These are phyloP conservation scores for Periophthalmus magnuspinnatus DNA, from an alignment of 2,797 vertebrate species.

Conservation along the genomic window DNA sequence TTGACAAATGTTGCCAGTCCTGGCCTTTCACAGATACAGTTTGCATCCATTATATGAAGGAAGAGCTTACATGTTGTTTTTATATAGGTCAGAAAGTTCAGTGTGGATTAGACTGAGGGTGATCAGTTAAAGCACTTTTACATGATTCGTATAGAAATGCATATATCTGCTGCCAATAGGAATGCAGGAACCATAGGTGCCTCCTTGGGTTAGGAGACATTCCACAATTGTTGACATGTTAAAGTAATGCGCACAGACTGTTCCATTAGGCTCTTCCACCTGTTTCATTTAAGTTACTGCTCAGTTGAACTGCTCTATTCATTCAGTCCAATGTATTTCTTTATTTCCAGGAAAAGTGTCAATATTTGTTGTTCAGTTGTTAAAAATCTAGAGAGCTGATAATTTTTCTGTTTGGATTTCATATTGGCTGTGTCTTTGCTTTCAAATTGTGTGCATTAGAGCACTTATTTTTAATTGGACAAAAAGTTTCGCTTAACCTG, in stretches of 20 bases:
- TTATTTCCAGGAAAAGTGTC: constrained; percentile 20
- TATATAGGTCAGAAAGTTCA: constrained; percentile 45
- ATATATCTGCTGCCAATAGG: constrained; percentile 28
- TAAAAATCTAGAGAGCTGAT: constrained; percentile 22
- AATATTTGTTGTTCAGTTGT: constrained; percentile 15
- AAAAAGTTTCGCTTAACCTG: not conserved
- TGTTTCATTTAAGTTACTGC: constrained; percentile 43
- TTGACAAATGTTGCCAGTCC: constrained; percentile 49
- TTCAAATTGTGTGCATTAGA: not conserved
- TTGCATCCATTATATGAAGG: constrained; percentile 61
- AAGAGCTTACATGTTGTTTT: constrained; percentile 59
- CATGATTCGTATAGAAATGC: constrained; percentile 32
- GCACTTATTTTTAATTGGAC: constrained; percentile 15
- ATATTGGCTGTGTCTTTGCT: not conserved
- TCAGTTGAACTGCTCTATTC: constrained; percentile 66
- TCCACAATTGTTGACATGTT: constrained; percentile 17
- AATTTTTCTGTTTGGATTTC: constrained; percentile 1
- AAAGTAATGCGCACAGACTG: constrained; percentile 24
- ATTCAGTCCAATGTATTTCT: constrained; percentile 19
- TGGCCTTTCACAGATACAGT: constrained; percentile 54
- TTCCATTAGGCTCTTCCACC: constrained; percentile 52
- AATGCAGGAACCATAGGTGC: constrained; percentile 28
- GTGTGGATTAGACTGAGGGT: constrained; percentile 15
- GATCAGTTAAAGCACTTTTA: constrained; percentile 69
- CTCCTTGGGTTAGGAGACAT: constrained; percentile 31